Evolutionary conservation across 2,888 invertebrate species (phyloP).

Genomic region (Frankliniella fusca): DNA sequence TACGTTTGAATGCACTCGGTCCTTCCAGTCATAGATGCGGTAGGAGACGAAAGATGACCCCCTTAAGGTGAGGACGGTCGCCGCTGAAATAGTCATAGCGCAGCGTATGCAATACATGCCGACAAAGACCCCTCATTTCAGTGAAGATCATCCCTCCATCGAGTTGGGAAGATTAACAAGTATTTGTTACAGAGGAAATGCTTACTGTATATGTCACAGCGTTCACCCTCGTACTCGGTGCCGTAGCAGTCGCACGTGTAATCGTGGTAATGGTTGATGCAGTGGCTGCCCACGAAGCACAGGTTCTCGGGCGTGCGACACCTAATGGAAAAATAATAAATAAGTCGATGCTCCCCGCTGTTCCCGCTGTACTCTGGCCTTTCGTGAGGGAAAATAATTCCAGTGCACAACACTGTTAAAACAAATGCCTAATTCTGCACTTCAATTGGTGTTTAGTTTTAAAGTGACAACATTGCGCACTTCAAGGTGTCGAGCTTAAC

Average conservation of each 20-base stretch:
- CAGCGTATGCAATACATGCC: background rate
- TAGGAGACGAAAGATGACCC: conserved; percentile 92
- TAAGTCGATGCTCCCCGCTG: too few relatives aligned
- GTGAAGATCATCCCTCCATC: too few relatives aligned
- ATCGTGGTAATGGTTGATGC: conserved; percentile 87
- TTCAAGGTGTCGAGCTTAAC: too few relatives aligned
- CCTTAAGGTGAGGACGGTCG: conserved; percentile 78
- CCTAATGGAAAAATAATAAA: too few relatives aligned
- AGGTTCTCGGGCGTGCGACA: conserved; percentile 76
- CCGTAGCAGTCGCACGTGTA: conserved; percentile 91
- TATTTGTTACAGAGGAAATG: conserved; percentile 42
- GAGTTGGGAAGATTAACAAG: too few relatives aligned
- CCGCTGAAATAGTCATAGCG: conserved; percentile 56
- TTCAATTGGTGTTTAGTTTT: too few relatives aligned
- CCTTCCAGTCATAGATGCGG: conserved; percentile 88
- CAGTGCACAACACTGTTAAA: too few relatives aligned
- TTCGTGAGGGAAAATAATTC: too few relatives aligned
- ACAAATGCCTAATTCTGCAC: too few relatives aligned
- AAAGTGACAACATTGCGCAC: too few relatives aligned
- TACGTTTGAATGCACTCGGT: conserved; percentile 80
- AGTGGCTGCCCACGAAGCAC: conserved; percentile 81
- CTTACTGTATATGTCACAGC: conserved; percentile 88
- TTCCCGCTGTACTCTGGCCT: too few relatives aligned
- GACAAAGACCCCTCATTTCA: background rate
- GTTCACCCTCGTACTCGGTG: conserved; percentile 84